Evolutionary conservation across 2,888 invertebrate genomes (phyloP), one percentile per base, ranked within the genome.

Genomic region (Drosophila recens): DNA sequence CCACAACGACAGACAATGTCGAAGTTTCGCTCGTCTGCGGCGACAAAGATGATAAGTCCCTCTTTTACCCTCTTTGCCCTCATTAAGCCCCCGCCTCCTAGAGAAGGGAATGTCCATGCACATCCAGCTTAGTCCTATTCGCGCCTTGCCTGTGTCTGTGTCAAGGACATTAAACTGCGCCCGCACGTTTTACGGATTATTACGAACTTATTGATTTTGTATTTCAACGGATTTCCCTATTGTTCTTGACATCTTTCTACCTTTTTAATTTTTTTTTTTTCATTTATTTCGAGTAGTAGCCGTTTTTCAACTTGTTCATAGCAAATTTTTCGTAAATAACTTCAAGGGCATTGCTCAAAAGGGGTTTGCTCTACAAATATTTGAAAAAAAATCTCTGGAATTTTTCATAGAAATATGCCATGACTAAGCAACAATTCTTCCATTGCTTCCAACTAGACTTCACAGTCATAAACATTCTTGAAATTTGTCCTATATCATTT

Each of bases 101-200:
- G 17, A 30, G 42, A 10, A 15, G 48, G 48, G 30, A 30, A 48
- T 23, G 17, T 11, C 36, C 63, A 33, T 34, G 34, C 15, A 42
- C 33, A 36, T 27, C 42, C 33, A 36, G 33, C 9, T 8, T 38
- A 38, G 42, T 62, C 42, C 42, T 20, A 15, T 30, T 75, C 11
- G 27, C 4, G 43, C 13, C n/a, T 34, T 54, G 67, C 52, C 64
- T 40, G 65, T 73, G 68, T 82, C 87, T 40, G 65, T 73, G 68
- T 82, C 87, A 89, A 87, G 83, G 82, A 84, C 89, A 89, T 81
- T 78, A 67, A 72, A 72, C 72, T 61, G 49, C 43, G 42, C 20
- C 53, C 49, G 48, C 64, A 48, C 61, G 52, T 79, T 67, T 65
- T 45, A 45, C 40, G 59, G 56, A 68, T 54, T 45, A 49, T 58